phyloP scores from a whole-genome alignment of 2,113 vertebrate genomes.

The Pithys albifrons region DNA sequence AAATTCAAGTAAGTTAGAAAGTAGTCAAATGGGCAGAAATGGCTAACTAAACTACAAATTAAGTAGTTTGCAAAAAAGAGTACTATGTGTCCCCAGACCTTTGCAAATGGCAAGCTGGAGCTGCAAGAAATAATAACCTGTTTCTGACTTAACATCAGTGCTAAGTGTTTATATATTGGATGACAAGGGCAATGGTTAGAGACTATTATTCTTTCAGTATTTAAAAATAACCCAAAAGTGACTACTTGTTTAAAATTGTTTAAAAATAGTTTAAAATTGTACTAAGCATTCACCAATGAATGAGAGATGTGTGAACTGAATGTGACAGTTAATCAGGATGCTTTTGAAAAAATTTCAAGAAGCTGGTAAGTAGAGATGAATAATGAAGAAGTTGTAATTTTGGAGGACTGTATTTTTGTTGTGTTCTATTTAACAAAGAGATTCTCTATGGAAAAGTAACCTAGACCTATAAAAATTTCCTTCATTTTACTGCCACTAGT shows the following conservation, averaged over 20 bases:
- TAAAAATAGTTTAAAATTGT: not conserved
- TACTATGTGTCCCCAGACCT: not conserved
- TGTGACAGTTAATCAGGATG: not conserved
- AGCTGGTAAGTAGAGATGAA: constrained; percentile 30
- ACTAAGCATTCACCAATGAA: not conserved
- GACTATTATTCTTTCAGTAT: not conserved
- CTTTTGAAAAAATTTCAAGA: not conserved
- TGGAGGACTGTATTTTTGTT: not conserved
- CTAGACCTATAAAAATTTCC: not conserved
- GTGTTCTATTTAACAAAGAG: not conserved
- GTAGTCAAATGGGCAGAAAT: not conserved
- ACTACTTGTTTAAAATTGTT: not conserved
- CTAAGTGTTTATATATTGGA: not conserved
- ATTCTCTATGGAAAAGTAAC: not conserved
- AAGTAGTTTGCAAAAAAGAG: not conserved
- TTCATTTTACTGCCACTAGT: not conserved
- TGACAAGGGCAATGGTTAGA: not conserved
- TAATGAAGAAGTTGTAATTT: not conserved
- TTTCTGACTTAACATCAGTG: not conserved
- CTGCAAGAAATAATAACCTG: not conserved
- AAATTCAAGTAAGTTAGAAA: constrained; percentile 93
- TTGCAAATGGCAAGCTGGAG: not conserved
- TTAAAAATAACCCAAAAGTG: not conserved
- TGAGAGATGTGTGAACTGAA: not conserved
- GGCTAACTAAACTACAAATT: not conserved